Percentiles rank a stretch among this genome's conserved stretches.
Evolutionary conservation across 2,113 vertebrate genomes (phyloP).

Genomic region (Gymnorhina tibicen): DNA sequence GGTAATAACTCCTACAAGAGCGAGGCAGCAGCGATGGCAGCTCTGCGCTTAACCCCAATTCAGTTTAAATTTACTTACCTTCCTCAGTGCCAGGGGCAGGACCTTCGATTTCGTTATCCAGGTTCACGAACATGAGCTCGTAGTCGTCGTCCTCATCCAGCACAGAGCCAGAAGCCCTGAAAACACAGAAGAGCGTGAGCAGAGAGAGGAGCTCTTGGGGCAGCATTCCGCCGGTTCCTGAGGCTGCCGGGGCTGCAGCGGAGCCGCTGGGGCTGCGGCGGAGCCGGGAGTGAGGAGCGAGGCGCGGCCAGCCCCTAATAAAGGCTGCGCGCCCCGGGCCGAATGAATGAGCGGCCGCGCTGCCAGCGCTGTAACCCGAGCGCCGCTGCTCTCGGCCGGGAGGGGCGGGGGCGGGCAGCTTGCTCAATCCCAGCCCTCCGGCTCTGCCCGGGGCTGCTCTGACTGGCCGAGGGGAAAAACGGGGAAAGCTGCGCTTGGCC

Average conservation of each 20-base stretch:
- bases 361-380: constrained; percentile 73
- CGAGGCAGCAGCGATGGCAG: neutral
- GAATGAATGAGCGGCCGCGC: constrained; percentile 77
- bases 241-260: neutral
- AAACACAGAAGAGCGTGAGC: constrained; percentile 61
- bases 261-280: neutral
- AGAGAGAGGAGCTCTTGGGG: constrained; percentile 56
- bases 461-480: neutral
- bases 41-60: neutral
- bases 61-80: constrained; percentile 61
- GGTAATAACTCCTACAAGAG: neutral
- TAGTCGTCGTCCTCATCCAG: constrained; percentile 65
- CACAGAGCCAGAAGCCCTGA: constrained; percentile 55
- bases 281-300: neutral
- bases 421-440: constrained; percentile 52
- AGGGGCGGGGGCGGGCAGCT: constrained; percentile 46
- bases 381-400: constrained; percentile 56
- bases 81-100: constrained; percentile 74
- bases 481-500: neutral
- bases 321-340: constrained; percentile 23
- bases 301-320: constrained; percentile 61
- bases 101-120: constrained; percentile 79
- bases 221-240: neutral
- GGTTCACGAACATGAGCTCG: constrained; percentile 73
- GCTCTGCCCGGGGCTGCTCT: neutral